Evolutionary conservation across 1,140 invertebrate species (phyloP), one percentile per base, ranked within the genome.

Genomic region (Drosophila navojoa): DNA sequence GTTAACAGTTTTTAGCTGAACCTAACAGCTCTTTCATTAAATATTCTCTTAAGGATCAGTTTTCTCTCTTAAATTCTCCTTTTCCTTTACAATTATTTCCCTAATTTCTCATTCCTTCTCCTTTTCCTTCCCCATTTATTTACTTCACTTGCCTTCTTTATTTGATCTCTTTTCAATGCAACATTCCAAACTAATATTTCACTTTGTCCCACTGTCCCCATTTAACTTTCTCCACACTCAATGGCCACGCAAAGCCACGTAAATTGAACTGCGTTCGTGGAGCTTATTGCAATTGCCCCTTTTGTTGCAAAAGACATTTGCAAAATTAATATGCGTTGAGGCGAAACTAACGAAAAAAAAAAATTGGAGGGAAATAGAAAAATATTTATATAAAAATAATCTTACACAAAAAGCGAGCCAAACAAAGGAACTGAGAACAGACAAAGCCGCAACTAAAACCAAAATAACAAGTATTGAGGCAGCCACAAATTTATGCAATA

Each of bases 381-480:
- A 35, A 35, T 35, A 35, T 35, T 9, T 38, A 11, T 38, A 13
- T 38, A 38, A 38, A 38, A 38, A 38, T 38, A 38, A 38, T 38
- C 9, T 11, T 35, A 13, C 6, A 25, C 13, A 38, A 42, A 54
- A 54, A 42, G 35, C 35, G 13, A 38, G 15, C 42, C 25, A 25
- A 63, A 62, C 71, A 40, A 40, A 16, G 42, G 57, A 11, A 10
- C 13, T 9, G 22, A 47, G 29, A 63, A 11, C 49, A 50, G 25
- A 27, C 52, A 60, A 73, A 57, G 38, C 42, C 11, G n/a, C 11
- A 5, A 15, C 29, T 35, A 53, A 45, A 16, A n/a, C 52, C 66
- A 75, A 79, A 79, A 79, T 47, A 86, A 85, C 86, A 85, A 85
- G 77, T 86, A 81, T 84, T 84, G 81, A 45, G 69, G 64, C 38